Conservation (phyloP, 2,113 vertebrate genomes). For the Solea senegalensis region DNA sequence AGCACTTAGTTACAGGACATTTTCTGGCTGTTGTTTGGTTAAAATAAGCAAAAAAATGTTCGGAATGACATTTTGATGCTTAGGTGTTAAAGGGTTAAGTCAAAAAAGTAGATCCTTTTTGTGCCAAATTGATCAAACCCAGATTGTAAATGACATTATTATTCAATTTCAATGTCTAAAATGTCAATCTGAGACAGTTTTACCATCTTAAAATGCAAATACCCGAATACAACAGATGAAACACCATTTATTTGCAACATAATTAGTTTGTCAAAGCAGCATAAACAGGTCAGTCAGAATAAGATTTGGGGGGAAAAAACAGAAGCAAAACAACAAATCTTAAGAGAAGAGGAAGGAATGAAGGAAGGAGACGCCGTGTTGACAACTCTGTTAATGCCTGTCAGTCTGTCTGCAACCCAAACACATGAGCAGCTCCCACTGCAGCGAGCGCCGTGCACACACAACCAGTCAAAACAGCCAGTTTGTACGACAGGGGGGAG, state of each 20-base stretch:
- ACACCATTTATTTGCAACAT: background rate
- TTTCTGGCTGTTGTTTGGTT: too few relatives aligned
- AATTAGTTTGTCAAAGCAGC: constrained; percentile 2
- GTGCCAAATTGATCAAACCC: too few relatives aligned
- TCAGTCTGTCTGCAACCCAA: constrained; percentile 39
- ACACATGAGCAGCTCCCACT: constrained; percentile 40
- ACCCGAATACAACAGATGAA: background rate
- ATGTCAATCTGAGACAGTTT: too few relatives aligned
- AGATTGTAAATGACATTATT: too few relatives aligned
- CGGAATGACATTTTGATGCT: too few relatives aligned
- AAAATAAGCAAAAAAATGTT: too few relatives aligned
- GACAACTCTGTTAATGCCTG: constrained; percentile 45
- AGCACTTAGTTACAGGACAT: too few relatives aligned
- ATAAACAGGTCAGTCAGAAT: background rate
- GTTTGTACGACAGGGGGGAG: constrained; percentile 50
- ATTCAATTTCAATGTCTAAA: too few relatives aligned
- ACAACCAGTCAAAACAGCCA: constrained; percentile 56
- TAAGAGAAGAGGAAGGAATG: background rate
- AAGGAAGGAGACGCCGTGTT: constrained; percentile 11
- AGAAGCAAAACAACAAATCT: constrained; percentile 6
- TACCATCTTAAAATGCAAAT: too few relatives aligned
- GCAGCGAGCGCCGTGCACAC: constrained; percentile 36
- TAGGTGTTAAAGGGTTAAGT: too few relatives aligned
- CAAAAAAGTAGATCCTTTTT: too few relatives aligned
- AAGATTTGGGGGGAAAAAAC: background rate